These are phyloP conservation scores for Circaetus cinerascens DNA, from an alignment of 2,113 vertebrate species.

Conservation along the genomic window DNA sequence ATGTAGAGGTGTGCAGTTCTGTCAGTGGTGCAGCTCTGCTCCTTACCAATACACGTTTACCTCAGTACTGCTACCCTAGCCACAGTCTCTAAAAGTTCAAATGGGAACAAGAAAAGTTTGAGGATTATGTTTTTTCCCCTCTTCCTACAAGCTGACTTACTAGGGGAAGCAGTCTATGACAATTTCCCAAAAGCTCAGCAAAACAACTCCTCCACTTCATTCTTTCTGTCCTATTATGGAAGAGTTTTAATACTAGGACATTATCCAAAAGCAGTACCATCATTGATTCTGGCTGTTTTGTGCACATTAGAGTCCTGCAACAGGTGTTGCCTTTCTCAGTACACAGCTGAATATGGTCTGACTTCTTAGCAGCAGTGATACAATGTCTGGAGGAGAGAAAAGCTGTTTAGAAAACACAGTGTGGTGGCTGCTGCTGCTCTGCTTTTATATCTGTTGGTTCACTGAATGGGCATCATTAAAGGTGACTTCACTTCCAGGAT, in stretches of 20 bases:
- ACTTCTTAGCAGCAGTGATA: not conserved
- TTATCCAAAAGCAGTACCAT: not conserved
- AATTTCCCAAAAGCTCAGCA: not conserved
- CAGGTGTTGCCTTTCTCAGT: not conserved
- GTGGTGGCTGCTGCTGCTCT: not conserved
- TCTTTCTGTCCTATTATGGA: not conserved
- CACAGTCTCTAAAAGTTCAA: not conserved
- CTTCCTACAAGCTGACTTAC: not conserved
- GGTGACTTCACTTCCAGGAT: not conserved
- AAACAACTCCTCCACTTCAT: not conserved
- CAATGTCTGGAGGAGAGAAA: not conserved
- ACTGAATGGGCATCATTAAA: not conserved
- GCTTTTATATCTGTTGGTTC: not conserved
- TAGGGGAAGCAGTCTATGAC: not conserved
- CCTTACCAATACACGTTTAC: rapidly evolving
- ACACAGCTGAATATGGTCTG: not conserved
- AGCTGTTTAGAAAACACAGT: rapidly evolving
- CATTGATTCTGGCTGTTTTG: not conserved
- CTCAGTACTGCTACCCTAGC: not conserved
- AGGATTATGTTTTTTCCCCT: not conserved
- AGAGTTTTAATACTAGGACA: not conserved
- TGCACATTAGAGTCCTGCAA: not conserved
- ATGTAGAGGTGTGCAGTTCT: not conserved
- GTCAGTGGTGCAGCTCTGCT: not conserved
- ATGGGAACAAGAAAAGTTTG: not conserved